Base-by-base conservation (phyloP, 2,888 invertebrate species). In the Stenchaetothrips biformis region DNA sequence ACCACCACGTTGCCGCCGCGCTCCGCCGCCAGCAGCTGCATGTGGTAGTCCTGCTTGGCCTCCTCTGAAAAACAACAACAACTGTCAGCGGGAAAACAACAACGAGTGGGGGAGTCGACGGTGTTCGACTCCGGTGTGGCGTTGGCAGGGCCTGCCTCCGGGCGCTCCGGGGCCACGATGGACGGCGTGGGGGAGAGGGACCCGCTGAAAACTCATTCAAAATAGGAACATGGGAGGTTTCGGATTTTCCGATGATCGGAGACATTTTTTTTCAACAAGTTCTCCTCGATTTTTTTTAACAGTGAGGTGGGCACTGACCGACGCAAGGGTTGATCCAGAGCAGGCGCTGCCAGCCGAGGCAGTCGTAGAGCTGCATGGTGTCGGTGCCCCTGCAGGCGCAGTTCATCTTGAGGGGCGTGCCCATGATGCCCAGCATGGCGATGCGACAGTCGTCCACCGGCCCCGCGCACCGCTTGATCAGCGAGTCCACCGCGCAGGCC, bases 321-420 rank as follows among this genome's bases (percentile, higher is more conserved):
- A 96, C 96, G 87, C 96, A 96, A 80, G 96, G 95, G 87, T 96
- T 96, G 82, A 96, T 92, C 96, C 96, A 96, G 67, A 96, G 89
- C 74, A 96, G 90, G 81, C 96, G 87, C 85, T 96, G 95, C 96
- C 96, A 96, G 80, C 95, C 96, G 0, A 96, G 90, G 84, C 96
- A 96, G 85, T 95, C 94, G 86, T 95, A 95, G 59, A 95, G 89
- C 86, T 95, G 94, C 67, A 93, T 92, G 85, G 93, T 91, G 88
- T 96, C 95, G 2, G 94, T 93, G 59, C 95, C 95, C 82, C 95
- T 92, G 86, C 97, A 97, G 77, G 94, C 94, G 86, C 97, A 97
- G 80, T 94, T 94, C 67, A 94, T 94, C 83, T 96, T 90, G 79
- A 97, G 89, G 86, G 94, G 93, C n/a, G 96, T 96, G 48, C 96